Evolutionary conservation across 1,140 invertebrate genomes (phyloP), one percentile per base, ranked within the genome.

Genomic region (Macrosteles quadrilineatus): DNA sequence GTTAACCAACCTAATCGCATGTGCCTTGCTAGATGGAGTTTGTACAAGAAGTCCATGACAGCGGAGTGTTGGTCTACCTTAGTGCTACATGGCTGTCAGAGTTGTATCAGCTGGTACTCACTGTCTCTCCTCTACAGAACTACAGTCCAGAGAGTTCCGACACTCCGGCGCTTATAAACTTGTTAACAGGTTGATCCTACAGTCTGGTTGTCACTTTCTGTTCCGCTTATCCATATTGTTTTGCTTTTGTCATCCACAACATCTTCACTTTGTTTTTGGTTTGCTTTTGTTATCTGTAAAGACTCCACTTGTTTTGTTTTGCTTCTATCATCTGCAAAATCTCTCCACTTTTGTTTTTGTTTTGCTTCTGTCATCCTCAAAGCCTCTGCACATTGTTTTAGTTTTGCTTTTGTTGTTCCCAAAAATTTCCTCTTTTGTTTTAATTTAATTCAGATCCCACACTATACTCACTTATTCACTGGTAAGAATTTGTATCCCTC

Each of bases 11-110:
- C 32, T 36, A 6, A 36, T 14, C 32, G 32, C 32, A 36, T 36
- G 32, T 36, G 14, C 32, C 32, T 14, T 36, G 32, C 32, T 73
- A 93, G 87, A 89, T 91, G 72, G 88, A 96, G 79, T 98, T 97
- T 80, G 90, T 97, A 1, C 93, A 95, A 78, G 90, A 94, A 75
- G 90, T 97, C 3, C 90, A 96, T 77, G 92, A 92, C 30, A 95
- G 93, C 71, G 95, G 95, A 2, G 90, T 97, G 6, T 79, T 97
- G 14, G 90, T 97, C 14, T 97, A 96, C 78, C 82, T 98, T 1
- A 96, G 95, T 2, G 90, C 93, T 0, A 91, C 91, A 0, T 98
- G 95, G 95, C 84, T 98, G 0, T 90, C 91, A 29, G 94, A 97
- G 78, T 81, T 98, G 0, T 97, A 97, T 79, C 92, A 95, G 75